Percentiles rank a stretch among this genome's conserved stretches.
Conservation (phyloP, 2,888 invertebrate species). For the Hydroisotoma schaefferi region DNA sequence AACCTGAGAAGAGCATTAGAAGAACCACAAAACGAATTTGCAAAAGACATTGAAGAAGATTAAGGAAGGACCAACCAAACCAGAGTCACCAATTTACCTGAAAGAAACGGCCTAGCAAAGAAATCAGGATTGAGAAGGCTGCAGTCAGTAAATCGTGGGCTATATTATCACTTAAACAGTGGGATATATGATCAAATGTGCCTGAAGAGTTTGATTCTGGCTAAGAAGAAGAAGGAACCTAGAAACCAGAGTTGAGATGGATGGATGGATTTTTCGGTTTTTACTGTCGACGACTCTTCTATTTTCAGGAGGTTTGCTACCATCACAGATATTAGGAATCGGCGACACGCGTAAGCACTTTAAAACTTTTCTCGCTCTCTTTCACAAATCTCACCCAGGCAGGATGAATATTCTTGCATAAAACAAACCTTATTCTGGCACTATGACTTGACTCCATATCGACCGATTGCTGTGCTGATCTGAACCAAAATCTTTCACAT, state of each 20-base stretch:
- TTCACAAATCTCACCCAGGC: not conserved
- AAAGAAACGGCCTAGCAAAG: no score
- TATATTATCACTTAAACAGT: no score
- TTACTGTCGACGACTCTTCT: constrained; percentile 35
- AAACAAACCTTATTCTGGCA: constrained; percentile 11
- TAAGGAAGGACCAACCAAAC: no score
- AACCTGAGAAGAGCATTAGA: no score
- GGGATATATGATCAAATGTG: constrained; percentile 27
- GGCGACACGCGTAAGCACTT: constrained; percentile 49
- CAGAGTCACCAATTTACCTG: no score
- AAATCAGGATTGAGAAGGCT: no score
- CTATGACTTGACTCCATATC: no score
- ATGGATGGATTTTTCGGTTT: constrained; percentile 43
- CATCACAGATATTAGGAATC: constrained; percentile 41
- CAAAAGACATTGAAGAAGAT: no score
- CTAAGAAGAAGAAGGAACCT: constrained; percentile 13
- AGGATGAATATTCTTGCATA: constrained; percentile 5
- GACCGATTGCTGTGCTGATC: no score
- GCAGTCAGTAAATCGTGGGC: no score
- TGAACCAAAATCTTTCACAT: no score
- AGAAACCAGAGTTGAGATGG: constrained; percentile 40
- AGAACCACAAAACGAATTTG: no score
- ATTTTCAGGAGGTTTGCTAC: constrained; percentile 38
- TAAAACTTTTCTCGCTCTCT: constrained; percentile 33
- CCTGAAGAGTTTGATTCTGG: constrained; percentile 28